Base-by-base conservation (phyloP, 2,888 invertebrate genomes). In the Mesorhabditis sp. region DNA sequence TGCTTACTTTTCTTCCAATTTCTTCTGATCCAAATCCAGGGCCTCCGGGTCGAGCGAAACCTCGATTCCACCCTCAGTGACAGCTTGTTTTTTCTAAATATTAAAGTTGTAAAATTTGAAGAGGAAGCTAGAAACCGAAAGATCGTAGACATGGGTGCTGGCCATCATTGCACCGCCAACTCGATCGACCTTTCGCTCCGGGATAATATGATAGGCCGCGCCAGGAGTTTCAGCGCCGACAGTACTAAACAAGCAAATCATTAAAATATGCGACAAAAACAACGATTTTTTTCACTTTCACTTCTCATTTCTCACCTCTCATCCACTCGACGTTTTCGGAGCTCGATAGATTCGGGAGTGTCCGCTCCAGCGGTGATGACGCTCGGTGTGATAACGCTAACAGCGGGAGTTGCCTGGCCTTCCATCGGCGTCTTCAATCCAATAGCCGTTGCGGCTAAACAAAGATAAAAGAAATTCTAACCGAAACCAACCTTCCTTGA, bases 281-380 rank as follows among this genome's bases (percentile, higher is more conserved):
- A 28, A 28, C 28, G 28, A 28, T 28, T 28, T 28, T 28, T 63
- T 63, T n/a, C 15, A 15, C 62, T 6, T 15, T 13, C 10, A 13
- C n/a, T n/a, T 28, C n/a, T 62, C n/a, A 28, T 45, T 28, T 43
- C 50, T 43, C 10, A 91, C 93, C 94, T 93, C 85, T 87, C 83
- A 87, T 98, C 98, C 93, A 96, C 96, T 74, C 94, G 93, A 86
- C 95, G 94, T 89, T 99, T 98, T 77, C 98, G 90, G 77, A 98
- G 89, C 87, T 99, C 98, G 84, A 99, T 98, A 79, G 94, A 93
- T 86, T 98, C 97, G 0, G 98, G 98, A 0, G 98, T 98, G 88
- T 98, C 97, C 88, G 97, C 90, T 62, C 86, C 86, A 5, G 82
- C 79, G 6, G 82, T 82, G 67, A 86, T 80, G 66, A 86, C 86